Evolutionary conservation across 2,797 vertebrate genomes (phyloP).

Genomic region (Anolis apletophallus): DNA sequence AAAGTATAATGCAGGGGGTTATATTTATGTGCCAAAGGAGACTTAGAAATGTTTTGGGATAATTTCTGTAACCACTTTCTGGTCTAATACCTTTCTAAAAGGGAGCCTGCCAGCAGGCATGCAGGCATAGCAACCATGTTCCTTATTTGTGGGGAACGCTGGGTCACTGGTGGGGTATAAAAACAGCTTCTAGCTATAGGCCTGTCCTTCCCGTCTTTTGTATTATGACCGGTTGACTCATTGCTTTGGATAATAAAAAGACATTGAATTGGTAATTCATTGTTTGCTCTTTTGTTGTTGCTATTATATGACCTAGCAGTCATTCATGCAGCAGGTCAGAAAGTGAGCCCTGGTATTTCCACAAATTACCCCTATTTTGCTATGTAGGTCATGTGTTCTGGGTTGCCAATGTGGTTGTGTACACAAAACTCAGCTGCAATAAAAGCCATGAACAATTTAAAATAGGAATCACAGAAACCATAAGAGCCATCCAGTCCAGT

Average conservation of each 20-base stretch:
- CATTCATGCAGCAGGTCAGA: not conserved
- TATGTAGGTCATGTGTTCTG: not conserved
- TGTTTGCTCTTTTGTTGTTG: not conserved
- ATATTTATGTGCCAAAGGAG: not conserved
- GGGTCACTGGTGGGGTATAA: not conserved
- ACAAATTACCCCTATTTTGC: not conserved
- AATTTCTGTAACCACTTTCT: not conserved
- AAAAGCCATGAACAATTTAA: not conserved
- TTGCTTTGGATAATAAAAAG: constrained; percentile 22
- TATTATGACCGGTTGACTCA: not conserved
- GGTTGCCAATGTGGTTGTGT: not conserved
- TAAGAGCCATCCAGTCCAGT: no score
- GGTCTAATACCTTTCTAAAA: not conserved
- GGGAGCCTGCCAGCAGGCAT: no score
- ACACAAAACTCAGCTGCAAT: not conserved
- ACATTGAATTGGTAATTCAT: not conserved
- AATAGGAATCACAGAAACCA: not conserved
- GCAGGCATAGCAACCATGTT: not conserved
- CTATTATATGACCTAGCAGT: not conserved
- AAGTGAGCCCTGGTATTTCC: not conserved
- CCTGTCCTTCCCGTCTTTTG: not conserved
- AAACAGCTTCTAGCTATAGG: not conserved
- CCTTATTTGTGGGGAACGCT: not conserved
- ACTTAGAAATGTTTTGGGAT: not conserved
- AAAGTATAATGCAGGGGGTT: not conserved